A percentile compares a stretch with the other conserved stretches of the same genome.
These are phyloP conservation scores for Tetraneura akinire DNA, from an alignment of 1,140 invertebrate species.

Conservation along the genomic window DNA sequence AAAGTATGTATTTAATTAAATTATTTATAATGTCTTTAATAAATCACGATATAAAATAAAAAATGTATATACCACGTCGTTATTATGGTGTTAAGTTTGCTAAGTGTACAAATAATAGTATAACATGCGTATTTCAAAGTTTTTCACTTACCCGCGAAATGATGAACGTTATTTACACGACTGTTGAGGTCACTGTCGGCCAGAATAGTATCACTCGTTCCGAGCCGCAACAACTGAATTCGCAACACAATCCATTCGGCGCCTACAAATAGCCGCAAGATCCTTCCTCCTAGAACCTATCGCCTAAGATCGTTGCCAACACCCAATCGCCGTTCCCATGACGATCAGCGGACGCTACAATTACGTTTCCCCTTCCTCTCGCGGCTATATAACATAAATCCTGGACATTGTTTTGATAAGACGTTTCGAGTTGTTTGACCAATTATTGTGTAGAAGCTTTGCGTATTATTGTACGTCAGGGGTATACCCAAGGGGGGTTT, in stretches of 20 bases:
- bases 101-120: no score
- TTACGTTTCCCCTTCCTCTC: background rate
- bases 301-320: slow-evolving; percentile 21
- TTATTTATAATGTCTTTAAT: no score
- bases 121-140: slow-evolving; percentile 14
- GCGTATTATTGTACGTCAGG: no score
- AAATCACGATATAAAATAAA: no score
- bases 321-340: slow-evolving; percentile 23
- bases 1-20: no score
- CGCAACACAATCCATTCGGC: slow-evolving; percentile 33
- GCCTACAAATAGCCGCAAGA: slow-evolving; percentile 49
- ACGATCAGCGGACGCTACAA: background rate
- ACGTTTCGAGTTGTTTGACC: background rate
- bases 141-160: slow-evolving; percentile 31
- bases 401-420: background rate
- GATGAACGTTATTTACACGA: slow-evolving; percentile 20
- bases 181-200: slow-evolving; percentile 42
- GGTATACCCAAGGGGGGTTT: no score
- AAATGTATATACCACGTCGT: no score
- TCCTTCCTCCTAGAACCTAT: slow-evolving; percentile 28
- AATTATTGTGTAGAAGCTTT: no score
- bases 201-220: slow-evolving; percentile 28
- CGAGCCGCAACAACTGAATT: slow-evolving; percentile 40
- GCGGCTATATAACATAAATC: background rate
- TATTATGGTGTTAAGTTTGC: no score